These are phyloP conservation scores for Phaethornis superciliosus DNA, from an alignment of 2,113 vertebrate genomes.

Conservation along the genomic window DNA sequence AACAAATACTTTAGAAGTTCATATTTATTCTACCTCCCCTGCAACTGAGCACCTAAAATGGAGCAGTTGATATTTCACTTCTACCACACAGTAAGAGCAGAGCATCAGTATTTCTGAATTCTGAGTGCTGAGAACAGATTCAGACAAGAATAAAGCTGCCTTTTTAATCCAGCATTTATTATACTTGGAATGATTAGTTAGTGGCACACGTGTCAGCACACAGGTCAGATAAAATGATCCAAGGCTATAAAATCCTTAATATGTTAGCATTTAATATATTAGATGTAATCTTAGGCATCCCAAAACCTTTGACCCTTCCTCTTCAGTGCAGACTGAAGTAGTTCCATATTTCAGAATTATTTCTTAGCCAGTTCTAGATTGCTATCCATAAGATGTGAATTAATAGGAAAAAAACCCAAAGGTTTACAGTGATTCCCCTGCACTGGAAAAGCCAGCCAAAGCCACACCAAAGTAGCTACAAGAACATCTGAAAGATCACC, in stretches of 20 bases:
- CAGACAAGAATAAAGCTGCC: not conserved
- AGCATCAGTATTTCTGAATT: not conserved
- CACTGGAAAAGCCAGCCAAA: not conserved
- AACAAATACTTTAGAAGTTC: not conserved
- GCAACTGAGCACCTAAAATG: not conserved
- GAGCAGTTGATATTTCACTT: not conserved
- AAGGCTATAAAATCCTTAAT: conserved; percentile 20
- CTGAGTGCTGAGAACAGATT: not conserved
- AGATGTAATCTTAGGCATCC: conserved; percentile 13
- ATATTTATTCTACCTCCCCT: not conserved
- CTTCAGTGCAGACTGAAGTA: not conserved
- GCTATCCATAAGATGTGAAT: not conserved
- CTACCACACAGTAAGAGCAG: not conserved
- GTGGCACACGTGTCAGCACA: conserved; percentile 29
- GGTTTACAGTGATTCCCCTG: not conserved
- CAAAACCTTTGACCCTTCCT: conserved; percentile 30
- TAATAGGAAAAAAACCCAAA: not conserved
- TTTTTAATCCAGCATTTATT: conserved; percentile 13
- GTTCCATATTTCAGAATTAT: not conserved
- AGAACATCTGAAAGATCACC: not conserved
- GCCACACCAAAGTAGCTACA: not conserved
- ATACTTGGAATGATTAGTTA: not conserved
- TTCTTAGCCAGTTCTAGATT: not conserved
- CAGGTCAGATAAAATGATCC: conserved; percentile 30
- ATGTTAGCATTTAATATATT: not conserved